Evolutionary conservation across 2,113 vertebrate genomes (phyloP).

Genomic region (Carollia perspicillata): DNA sequence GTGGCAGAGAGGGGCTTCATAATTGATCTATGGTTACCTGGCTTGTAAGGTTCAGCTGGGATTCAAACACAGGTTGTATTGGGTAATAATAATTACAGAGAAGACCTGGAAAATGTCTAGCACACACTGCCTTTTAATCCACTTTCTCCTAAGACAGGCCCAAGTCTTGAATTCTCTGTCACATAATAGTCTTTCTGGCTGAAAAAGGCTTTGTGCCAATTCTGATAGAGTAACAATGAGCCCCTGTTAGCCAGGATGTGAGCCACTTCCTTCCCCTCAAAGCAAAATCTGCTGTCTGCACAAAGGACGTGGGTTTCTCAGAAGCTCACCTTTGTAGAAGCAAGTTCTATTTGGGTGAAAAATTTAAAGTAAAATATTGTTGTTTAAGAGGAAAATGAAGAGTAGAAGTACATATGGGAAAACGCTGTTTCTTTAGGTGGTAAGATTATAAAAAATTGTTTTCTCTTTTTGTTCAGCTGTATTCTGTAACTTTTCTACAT

Average conservation of each 20-base stretch:
- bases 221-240: conserved; percentile 15
- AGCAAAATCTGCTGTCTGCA: conserved; percentile 28
- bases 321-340: conserved; percentile 64
- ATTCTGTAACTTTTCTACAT: conserved; percentile 38
- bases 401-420: not conserved
- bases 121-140: not conserved
- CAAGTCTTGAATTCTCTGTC: conserved; percentile 14
- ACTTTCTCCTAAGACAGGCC: not conserved
- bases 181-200: conserved; percentile 12
- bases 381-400: conserved; percentile 50
- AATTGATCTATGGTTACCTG: not conserved
- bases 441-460: conserved; percentile 24
- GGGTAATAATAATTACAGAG: not conserved
- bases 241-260: conserved; percentile 42
- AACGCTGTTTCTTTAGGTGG: not conserved
- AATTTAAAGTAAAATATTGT: conserved; percentile 44
- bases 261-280: conserved; percentile 50
- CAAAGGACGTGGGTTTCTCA: conserved; percentile 47
- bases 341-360: conserved; percentile 6
- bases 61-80: not conserved
- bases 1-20: not conserved
- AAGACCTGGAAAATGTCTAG: not conserved
- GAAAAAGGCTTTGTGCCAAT: conserved; percentile 10
- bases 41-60: not conserved
- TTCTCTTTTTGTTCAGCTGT: not conserved